Evolutionary conservation across 2,888 invertebrate genomes (phyloP).

Genomic region (Tupiocoris notatus): DNA sequence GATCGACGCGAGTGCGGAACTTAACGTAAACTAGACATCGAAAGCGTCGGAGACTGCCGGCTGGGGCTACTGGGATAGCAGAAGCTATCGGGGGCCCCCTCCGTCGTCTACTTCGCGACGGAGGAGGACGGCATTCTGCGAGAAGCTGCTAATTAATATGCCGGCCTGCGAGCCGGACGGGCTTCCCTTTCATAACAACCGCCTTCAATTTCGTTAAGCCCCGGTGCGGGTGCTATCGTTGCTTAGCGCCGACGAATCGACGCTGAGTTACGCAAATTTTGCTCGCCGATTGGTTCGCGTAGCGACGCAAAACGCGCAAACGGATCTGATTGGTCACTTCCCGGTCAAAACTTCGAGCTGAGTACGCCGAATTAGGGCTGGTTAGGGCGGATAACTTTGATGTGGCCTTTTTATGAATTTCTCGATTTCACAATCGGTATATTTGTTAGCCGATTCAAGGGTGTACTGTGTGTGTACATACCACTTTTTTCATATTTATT

Average conservation of each 20-base stretch:
- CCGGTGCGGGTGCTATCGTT: not conserved
- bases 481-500: too few relatives aligned
- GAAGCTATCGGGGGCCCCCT: not conserved
- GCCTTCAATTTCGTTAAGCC: slow-evolving; percentile 37
- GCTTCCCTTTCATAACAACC: slow-evolving; percentile 38
- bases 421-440: too few relatives aligned
- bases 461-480: too few relatives aligned
- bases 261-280: not conserved
- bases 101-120: not conserved
- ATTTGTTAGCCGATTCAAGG: too few relatives aligned
- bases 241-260: not conserved
- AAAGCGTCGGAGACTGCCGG: not conserved
- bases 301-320: too few relatives aligned
- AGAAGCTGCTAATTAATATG: slow-evolving; percentile 4
- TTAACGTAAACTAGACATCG: not conserved
- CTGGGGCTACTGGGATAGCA: not conserved
- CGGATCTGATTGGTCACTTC: too few relatives aligned
- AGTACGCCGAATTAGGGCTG: too few relatives aligned
- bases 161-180: not conserved
- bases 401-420: too few relatives aligned
- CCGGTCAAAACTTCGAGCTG: too few relatives aligned
- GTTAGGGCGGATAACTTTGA: too few relatives aligned
- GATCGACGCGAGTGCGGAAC: not conserved
- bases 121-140: not conserved
- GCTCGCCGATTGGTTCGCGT: too few relatives aligned